Conservation (phyloP, 2,113 vertebrate species). For the Sisor rabdophorus region DNA sequence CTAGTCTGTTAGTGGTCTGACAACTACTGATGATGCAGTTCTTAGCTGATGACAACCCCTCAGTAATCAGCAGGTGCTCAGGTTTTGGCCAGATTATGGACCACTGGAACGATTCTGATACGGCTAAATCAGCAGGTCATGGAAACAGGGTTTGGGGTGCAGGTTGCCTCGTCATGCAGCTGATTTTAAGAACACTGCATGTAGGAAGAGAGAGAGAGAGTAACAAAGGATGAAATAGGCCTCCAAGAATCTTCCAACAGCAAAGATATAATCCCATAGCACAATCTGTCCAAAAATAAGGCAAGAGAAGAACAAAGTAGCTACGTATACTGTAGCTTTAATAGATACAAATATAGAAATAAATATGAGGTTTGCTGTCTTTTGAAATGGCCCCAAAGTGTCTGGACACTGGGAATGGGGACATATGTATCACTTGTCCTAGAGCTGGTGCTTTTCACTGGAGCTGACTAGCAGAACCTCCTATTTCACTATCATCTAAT, state of each 20-base stretch:
- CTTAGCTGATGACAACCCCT: constrained; percentile 26
- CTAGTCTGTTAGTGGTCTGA: background rate
- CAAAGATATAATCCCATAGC: constrained; percentile 18
- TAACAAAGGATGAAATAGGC: background rate
- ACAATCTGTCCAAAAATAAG: constrained; percentile 7
- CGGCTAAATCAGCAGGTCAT: background rate
- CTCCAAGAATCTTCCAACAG: constrained; percentile 8
- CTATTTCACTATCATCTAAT: no score
- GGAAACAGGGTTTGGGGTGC: background rate
- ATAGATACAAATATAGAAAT: background rate
- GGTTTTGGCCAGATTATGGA: background rate
- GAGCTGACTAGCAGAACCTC: no score
- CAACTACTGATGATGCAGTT: background rate
- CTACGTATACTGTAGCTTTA: background rate
- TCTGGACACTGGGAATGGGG: background rate
- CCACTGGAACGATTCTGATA: background rate
- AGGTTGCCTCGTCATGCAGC: constrained; percentile 16
- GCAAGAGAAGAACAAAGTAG: background rate
- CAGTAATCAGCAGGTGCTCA: constrained; percentile 10
- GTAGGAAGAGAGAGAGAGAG: constrained; percentile 19
- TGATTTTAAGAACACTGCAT: background rate
- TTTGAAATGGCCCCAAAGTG: background rate
- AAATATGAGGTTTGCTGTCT: background rate
- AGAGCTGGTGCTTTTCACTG: no score
- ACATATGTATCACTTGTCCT: background rate